Conservation (phyloP, 2,888 invertebrate genomes). For the Chrysolina oricalcia region DNA sequence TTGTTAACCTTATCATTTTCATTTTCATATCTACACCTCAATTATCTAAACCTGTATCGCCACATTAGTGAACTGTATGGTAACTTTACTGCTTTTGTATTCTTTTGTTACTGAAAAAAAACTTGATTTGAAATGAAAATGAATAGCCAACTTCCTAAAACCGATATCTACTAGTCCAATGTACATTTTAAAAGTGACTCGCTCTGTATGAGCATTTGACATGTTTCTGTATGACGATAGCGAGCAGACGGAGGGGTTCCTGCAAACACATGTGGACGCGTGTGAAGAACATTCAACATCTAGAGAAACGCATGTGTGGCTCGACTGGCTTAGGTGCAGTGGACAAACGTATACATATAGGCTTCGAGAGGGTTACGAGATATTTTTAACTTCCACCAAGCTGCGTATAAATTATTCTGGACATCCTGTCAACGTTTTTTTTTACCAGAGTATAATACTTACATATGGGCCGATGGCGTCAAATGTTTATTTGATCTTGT, state of each 20-base stretch:
- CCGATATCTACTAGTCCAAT: too few species aligned
- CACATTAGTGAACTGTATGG: too few species aligned
- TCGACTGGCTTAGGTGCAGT: conserved; percentile 59
- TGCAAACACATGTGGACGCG: conserved; percentile 66
- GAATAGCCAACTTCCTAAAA: too few species aligned
- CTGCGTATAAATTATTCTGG: conserved; percentile 60
- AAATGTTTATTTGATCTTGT: conserved; percentile 42
- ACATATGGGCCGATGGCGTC: conserved; percentile 38
- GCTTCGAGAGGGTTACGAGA: conserved; percentile 63
- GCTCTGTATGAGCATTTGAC: conserved; percentile 17
- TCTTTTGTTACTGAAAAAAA: too few species aligned
- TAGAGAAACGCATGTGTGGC: conserved; percentile 62
- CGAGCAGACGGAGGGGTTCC: conserved; percentile 21
- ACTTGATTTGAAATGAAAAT: too few species aligned
- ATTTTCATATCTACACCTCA: too few species aligned
- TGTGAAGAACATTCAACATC: conserved; percentile 67
- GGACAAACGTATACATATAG: conserved; percentile 62
- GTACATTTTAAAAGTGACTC: too few species aligned
- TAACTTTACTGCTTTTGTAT: too few species aligned
- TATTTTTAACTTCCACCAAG: conserved; percentile 63
- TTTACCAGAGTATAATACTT: conserved; percentile 39
- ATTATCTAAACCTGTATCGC: too few species aligned
- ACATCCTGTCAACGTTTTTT: conserved; percentile 54
- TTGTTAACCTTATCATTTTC: too few species aligned
- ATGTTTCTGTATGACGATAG: conserved; percentile 22